Conservation (phyloP, 2,113 vertebrate species). For the Lagenorhynchus albirostris region DNA sequence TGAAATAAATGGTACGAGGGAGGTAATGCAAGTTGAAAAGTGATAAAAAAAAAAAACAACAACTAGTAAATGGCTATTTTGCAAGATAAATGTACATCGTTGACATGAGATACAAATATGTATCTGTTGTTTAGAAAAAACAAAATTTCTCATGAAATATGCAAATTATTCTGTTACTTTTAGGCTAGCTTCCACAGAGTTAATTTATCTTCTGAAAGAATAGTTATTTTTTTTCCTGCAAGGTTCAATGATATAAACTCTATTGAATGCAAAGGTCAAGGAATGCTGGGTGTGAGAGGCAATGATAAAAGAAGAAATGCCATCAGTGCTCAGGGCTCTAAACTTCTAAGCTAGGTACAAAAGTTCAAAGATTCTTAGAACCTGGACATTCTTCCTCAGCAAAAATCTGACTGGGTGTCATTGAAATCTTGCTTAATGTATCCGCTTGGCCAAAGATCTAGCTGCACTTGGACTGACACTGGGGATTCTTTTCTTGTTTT, state of each 20-base stretch:
- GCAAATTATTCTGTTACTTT: neutral
- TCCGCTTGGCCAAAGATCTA: neutral
- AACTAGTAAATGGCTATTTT: slow-evolving; percentile 42
- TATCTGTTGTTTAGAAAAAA: neutral
- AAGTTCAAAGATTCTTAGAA: neutral
- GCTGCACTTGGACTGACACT: neutral
- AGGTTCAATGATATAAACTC: neutral
- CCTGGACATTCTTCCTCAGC: neutral
- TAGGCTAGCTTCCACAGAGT: neutral
- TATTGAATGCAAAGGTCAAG: neutral
- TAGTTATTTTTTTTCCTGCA: neutral
- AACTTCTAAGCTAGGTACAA: neutral
- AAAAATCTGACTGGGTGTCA: neutral
- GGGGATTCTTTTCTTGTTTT: neutral
- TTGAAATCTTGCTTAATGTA: neutral
- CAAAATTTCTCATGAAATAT: neutral
- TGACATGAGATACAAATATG: slow-evolving; percentile 37
- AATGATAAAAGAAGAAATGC: neutral
- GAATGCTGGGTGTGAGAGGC: neutral
- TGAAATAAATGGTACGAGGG: neutral
- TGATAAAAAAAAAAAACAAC: neutral
- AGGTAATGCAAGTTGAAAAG: neutral
- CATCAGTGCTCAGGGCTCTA: neutral
- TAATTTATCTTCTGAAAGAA: neutral
- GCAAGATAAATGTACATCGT: neutral